Base-by-base conservation (phyloP, 1,140 invertebrate genomes). In the Neotoxoptera formosana region DNA sequence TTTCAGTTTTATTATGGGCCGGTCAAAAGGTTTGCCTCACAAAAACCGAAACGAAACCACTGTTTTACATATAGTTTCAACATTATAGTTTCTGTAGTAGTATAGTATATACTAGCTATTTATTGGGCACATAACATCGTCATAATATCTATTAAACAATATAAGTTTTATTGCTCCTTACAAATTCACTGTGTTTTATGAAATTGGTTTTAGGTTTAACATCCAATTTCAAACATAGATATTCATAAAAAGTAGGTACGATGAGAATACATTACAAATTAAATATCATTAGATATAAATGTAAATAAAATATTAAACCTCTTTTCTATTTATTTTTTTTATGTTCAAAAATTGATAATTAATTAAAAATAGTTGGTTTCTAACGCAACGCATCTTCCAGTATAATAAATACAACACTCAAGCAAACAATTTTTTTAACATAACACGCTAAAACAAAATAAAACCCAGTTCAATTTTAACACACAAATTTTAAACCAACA, bases 301-400 rank as follows among this genome's bases (percentile, higher is more conserved):
- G 11, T 30, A 53, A 53, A 23, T 53, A 67, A 30, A 67, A 67
- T 30, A 67, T 30, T 67, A 67, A 67, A 67, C 60, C 60, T 67
- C 60, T 67, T 67, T 67, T 30, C 2, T 56, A 11, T 56, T 30
- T 67, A 21, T 53, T 14, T 30, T 3, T 67, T 67, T 67, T 14
- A n/a, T 60, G 0, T 76, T 76, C 0, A 0, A 20, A n/a, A n/a
- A n/a, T 7, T n/a, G n/a, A 76, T 14, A 14, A 76, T 76, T n/a
- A n/a, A n/a, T n/a, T 76, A 76, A 76, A n/a, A 76, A 76, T n/a
- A n/a, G 7, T 76, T 76, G 60, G 60, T 76, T 76, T 76, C 60
- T 76, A 76, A 76, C 30, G 60, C n/a, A 76, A 76, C 60, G n/a
- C n/a, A 7, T 14, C 0, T 67, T n/a, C 0, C 6, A 3, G 11